Evolutionary conservation across 2,113 vertebrate genomes (phyloP).

Genomic region (Archilochus colubris): DNA sequence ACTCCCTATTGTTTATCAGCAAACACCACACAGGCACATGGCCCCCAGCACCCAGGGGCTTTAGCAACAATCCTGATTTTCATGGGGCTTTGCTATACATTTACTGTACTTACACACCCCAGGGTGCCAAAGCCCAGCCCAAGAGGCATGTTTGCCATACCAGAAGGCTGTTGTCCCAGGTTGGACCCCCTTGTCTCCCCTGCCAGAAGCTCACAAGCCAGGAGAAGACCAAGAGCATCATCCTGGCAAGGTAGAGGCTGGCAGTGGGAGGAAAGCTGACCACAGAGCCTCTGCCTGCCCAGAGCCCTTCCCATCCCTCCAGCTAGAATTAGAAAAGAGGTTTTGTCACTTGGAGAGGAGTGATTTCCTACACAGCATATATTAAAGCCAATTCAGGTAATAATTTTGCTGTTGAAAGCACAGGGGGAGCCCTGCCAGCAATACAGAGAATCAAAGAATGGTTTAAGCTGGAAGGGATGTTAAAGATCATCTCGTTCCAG

Average conservation of each 20-base stretch:
- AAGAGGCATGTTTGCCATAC: neutral
- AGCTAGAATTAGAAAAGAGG: neutral
- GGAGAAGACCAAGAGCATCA: neutral
- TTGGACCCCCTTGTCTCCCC: neutral
- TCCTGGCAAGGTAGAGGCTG: fast-evolving
- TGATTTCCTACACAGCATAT: neutral
- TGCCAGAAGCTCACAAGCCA: fast-evolving
- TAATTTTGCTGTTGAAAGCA: neutral
- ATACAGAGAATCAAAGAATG: neutral
- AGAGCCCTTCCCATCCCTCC: neutral
- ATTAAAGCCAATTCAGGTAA: neutral
- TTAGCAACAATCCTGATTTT: constrained; percentile 12
- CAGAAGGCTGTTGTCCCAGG: neutral
- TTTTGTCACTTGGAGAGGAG: neutral
- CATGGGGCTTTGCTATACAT: neutral
- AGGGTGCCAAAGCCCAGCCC: neutral
- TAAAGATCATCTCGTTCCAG: too few species aligned
- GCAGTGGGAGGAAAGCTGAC: neutral
- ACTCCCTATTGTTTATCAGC: constrained; percentile 21
- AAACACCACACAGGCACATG: neutral
- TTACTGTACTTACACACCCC: neutral
- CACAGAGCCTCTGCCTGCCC: neutral
- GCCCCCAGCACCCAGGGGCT: neutral
- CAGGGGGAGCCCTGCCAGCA: neutral
- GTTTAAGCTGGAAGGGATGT: too few species aligned